Base-by-base conservation (phyloP, 2,113 vertebrate genomes). In the Uropsilus gracilis region DNA sequence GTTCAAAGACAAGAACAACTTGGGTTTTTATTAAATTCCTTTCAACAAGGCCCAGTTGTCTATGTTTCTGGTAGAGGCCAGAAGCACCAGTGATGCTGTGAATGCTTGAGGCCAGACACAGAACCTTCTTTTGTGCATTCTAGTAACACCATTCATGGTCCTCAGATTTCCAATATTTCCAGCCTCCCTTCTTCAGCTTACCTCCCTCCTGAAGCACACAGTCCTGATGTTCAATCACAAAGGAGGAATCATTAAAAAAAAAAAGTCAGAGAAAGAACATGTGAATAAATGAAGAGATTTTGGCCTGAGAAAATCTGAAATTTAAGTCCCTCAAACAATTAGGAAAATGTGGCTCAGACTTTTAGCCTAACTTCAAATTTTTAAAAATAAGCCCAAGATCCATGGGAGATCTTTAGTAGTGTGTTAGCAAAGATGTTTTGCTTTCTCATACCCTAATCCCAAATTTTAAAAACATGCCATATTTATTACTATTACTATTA, bases 401-500 rank as follows among this genome's bases (percentile, higher is more conserved):
- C 30, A 61, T 10, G 34, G 82, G 32, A 82, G 39, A 82, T 5
- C n/a, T 48, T 39, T n/a, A 89, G 61, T 4, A 13, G 6, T 66
- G 16, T 39, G 13, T 39, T 78, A 83, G 39, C 63, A 73, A 72
- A 22, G 46, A 30, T 76, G n/a, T 28, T 81, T 73, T 57, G n/a
- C 71, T 90, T 77, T 72, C 16, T 82, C 64, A 53, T 63, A 48
- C 0, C 2, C 6, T 64, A 64, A 0, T 8, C 3, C 18, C 48
- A 8, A 53, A 69, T 30, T 81, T 77, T 69, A 53, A 86, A 78
- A 57, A 63, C 12, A 3, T 18, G 20, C 64, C 34, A n/a, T 2
- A 69, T 81, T 85, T 89, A 32, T 57, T 68, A 83, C 26, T 77
- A 72, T n/a, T n/a, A n/a, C n/a, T n/a, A n/a, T n/a, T n/a, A n/a